Conservation (phyloP, 2,113 vertebrate species). For the Xyrauchen texanus region DNA sequence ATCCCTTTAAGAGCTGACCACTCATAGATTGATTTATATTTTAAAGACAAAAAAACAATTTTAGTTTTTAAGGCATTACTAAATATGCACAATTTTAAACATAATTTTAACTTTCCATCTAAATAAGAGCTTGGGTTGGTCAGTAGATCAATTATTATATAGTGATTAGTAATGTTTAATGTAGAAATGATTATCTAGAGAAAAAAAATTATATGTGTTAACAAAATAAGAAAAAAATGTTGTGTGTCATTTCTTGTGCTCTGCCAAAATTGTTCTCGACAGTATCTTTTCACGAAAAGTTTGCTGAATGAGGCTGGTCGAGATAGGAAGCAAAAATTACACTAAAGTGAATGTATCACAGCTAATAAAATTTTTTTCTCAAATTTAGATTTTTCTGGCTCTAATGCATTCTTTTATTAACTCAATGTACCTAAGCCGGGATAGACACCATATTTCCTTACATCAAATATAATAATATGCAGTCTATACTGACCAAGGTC, state of each 20-base stretch:
- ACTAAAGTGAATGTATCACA: conserved; percentile 1
- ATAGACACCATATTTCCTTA: too few relatives aligned
- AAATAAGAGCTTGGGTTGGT: conserved; percentile 58
- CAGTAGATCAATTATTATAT: conserved; percentile 51
- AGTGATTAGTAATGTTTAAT: conserved; percentile 48
- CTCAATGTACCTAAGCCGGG: too few relatives aligned
- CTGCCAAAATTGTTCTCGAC: conserved; percentile 64
- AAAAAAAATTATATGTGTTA: conserved; percentile 53
- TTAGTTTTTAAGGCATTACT: too few relatives aligned
- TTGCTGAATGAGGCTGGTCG: conserved; percentile 17
- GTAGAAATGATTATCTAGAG: conserved; percentile 48
- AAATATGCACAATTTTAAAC: not conserved
- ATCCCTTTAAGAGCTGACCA: too few relatives aligned
- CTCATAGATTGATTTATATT: too few relatives aligned
- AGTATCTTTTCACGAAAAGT: conserved; percentile 57
- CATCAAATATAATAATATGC: too few relatives aligned
- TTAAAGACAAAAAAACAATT: not conserved
- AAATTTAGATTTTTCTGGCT: not conserved
- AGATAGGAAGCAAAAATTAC: not conserved
- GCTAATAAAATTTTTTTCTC: not conserved
- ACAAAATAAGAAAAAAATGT: conserved; percentile 42
- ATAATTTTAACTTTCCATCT: not conserved
- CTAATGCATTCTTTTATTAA: too few relatives aligned
- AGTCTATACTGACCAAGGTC: too few relatives aligned
- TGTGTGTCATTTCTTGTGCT: conserved; percentile 60